Conservation (phyloP, 2,113 vertebrate genomes). For the Labrus mixtus region DNA sequence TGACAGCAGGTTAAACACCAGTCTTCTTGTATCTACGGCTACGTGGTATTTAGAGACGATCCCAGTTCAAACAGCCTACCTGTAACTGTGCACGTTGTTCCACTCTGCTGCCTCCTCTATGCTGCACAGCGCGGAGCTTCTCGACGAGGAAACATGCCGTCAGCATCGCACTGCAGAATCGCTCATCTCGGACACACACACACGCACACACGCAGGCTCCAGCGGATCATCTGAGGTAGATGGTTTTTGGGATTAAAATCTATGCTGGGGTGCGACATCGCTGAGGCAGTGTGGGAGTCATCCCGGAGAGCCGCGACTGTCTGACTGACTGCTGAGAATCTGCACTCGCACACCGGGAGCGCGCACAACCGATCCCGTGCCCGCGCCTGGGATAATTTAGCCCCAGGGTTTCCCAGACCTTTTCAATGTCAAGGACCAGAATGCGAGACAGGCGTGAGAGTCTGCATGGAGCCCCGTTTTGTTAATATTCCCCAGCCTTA, state of each 20-base stretch:
- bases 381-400: constrained; percentile 57
- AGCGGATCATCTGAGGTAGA: constrained; percentile 47
- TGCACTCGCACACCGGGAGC: constrained; percentile 61
- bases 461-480: neutral
- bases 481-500: constrained; percentile 29
- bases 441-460: constrained; percentile 15
- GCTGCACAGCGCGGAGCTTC: constrained; percentile 52
- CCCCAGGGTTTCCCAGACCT: constrained; percentile 49
- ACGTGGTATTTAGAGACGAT: neutral
- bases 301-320: constrained; percentile 12
- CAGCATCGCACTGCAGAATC: constrained; percentile 61
- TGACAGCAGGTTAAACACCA: neutral
- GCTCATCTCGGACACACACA: constrained; percentile 10
- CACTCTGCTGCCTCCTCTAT: constrained; percentile 59
- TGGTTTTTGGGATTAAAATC: neutral
- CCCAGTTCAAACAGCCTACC: constrained; percentile 54
- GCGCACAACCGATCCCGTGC: constrained; percentile 60
- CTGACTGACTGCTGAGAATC: constrained; percentile 19
- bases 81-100: constrained; percentile 55
- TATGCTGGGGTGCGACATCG: constrained; percentile 54
- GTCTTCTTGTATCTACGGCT: neutral
- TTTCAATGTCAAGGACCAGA: constrained; percentile 44
- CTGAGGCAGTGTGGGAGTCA: constrained; percentile 33
- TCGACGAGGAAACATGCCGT: constrained; percentile 59
- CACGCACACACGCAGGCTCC: constrained; percentile 3